A percentile compares a stretch with the other conserved stretches of the same genome.
Conservation (phyloP, 1,140 invertebrate genomes). For the Hetaerina americana region DNA sequence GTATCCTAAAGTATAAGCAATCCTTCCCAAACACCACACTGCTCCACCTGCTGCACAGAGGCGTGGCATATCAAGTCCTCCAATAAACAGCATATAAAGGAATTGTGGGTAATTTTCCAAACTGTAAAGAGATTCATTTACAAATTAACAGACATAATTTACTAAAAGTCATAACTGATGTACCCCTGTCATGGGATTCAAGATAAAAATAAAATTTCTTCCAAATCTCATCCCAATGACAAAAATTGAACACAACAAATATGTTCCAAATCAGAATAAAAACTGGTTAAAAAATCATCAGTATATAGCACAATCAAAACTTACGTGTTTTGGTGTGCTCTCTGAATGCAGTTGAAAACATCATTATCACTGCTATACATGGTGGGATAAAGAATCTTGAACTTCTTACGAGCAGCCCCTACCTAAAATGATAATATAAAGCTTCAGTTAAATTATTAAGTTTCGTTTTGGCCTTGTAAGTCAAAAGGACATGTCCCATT, state of each 20-base stretch:
- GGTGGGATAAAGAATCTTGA: conserved; percentile 29
- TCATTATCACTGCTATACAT: conserved; percentile 30
- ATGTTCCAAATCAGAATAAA: too few relatives aligned
- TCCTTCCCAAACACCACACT: conserved; percentile 29
- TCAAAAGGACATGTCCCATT: too few relatives aligned
- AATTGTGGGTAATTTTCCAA: conserved; percentile 32
- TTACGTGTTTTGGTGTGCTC: conserved; percentile 39
- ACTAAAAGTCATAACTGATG: too few relatives aligned
- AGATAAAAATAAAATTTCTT: neutral
- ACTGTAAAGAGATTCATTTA: conserved; percentile 9
- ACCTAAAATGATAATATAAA: conserved; percentile 17
- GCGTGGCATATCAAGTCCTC: conserved; percentile 32
- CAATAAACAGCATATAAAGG: conserved; percentile 28
- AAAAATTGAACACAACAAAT: too few relatives aligned
- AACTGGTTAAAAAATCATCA: too few relatives aligned
- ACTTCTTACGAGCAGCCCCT: conserved; percentile 23
- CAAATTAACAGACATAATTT: neutral
- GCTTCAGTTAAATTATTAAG: neutral
- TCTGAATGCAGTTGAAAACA: conserved; percentile 33
- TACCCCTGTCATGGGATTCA: neutral
- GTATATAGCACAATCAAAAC: too few relatives aligned
- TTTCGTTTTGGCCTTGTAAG: too few relatives aligned
- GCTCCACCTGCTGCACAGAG: conserved; percentile 28
- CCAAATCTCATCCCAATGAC: too few relatives aligned
- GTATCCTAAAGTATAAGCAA: conserved; percentile 35